phyloP scores from a whole-genome alignment of 2,113 vertebrate species.

The Zosterops japonicus region DNA sequence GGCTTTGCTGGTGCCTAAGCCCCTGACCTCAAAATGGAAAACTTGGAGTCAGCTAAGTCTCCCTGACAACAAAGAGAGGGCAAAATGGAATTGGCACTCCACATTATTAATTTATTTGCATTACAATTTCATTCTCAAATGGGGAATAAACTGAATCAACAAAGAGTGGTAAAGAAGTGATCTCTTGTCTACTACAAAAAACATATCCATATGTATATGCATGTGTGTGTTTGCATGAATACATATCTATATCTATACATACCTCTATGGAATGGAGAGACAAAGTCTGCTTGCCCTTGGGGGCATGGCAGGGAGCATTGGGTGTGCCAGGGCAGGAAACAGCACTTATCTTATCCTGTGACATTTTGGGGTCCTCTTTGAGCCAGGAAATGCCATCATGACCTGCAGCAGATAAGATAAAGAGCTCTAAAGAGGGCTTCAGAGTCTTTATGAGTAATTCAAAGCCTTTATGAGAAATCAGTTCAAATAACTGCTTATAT shows the following conservation, averaged over 20 bases:
- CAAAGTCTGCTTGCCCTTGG: not conserved
- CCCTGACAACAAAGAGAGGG: not conserved
- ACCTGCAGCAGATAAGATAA: constrained; percentile 72
- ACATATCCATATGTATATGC: accelerated
- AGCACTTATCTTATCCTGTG: constrained; percentile 76
- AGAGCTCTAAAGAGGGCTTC: constrained; percentile 11
- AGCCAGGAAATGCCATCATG: constrained; percentile 75
- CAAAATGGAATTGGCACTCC: not conserved
- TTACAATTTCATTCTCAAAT: not conserved
- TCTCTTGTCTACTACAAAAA: not conserved
- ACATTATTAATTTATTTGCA: not conserved
- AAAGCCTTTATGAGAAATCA: not conserved
- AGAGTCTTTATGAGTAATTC: not conserved
- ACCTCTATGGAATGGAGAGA: not conserved
- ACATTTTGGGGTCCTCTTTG: constrained; percentile 67
- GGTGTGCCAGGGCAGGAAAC: constrained; percentile 76
- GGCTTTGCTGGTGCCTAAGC: not conserved
- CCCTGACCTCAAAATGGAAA: constrained; percentile 23
- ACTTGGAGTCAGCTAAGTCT: not conserved
- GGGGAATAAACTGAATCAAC: not conserved
- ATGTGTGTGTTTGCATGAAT: too few relatives aligned
- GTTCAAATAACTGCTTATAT: not conserved
- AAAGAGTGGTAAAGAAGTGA: not conserved
- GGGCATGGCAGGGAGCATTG: not conserved
- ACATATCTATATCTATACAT: not conserved